Base-by-base conservation (phyloP, 2,888 invertebrate species). In the Meloe dianella region DNA sequence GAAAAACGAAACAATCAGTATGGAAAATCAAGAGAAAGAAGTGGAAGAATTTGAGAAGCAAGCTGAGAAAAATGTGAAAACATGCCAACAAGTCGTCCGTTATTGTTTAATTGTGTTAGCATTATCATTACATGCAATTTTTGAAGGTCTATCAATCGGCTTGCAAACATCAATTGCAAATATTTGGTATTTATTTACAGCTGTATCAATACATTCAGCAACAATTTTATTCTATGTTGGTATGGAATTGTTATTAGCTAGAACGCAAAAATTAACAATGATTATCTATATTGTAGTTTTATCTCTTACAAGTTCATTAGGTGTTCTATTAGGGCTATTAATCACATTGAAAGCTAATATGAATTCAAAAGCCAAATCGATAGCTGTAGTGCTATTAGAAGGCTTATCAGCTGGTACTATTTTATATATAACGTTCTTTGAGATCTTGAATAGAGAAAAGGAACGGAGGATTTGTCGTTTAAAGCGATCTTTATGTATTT, bases 91-190 rank as follows among this genome's bases (percentile, higher is more conserved):
- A 69, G 73, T 83, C 14, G 72, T 84, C 69, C 78, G 85, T 41
- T 83, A 84, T 64, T 74, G 85, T 54, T 76, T 87, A 20, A 81
- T 85, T 54, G 82, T 85, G 54, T 71, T 85, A 17, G 87, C 87
- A 1, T 79, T 88, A 67, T 86, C 86, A 0, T 83, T 87, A 66
- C 88, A 88, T 75, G 85, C 86, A 0, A 77, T 87, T 61, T 86
- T 88, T 70, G 87, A 88, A 79, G 87, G 87, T 5, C 76, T 87
- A 63, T 85, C 87, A 1, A 85, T 86, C 60, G 86, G 87, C 7
- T 76, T 87, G 9, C 86, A 86, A 73, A 77, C 78, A 35, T 83
- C 82, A 2, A 73, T 79, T 6, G 79, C 81, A 2, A 84, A 85
- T 70, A 85, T 87, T 59, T 87, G 86, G 87, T 86, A 83, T 69